phyloP scores from a whole-genome alignment of 1,140 invertebrate species.

The Delia radicum region DNA sequence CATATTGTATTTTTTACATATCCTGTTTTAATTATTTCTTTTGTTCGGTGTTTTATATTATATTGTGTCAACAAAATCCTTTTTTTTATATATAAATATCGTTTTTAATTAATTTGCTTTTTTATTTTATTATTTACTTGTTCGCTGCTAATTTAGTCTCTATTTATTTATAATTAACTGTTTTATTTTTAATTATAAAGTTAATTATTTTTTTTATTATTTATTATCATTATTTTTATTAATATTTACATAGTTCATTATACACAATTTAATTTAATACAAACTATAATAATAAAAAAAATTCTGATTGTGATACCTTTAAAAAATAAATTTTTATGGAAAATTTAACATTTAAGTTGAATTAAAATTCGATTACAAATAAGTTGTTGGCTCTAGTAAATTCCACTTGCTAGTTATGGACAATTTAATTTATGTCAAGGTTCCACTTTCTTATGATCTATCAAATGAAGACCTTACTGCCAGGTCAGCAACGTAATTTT shows the following conservation, averaged over 20 bases:
- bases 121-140: background rate
- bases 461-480: too few species aligned
- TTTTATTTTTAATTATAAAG: background rate
- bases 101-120: background rate
- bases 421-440: too few species aligned
- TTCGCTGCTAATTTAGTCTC: conserved; percentile 14
- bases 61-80: conserved; percentile 7
- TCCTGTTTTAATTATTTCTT: background rate
- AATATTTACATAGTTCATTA: background rate
- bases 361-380: too few species aligned
- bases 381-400: too few species aligned
- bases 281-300: too few species aligned
- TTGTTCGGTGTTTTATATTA: background rate
- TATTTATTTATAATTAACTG: conserved; percentile 21
- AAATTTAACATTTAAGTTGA: too few species aligned
- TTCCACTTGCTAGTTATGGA: too few species aligned
- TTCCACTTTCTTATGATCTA: too few species aligned
- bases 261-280: background rate
- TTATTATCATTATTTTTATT: background rate
- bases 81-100: background rate
- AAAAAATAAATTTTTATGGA: too few species aligned
- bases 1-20: background rate
- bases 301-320: too few species aligned
- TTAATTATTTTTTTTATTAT: conserved; percentile 2
- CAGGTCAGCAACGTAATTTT: too few species aligned